Conservation (phyloP, 2,888 invertebrate genomes). For the Tortricodes alternella region DNA sequence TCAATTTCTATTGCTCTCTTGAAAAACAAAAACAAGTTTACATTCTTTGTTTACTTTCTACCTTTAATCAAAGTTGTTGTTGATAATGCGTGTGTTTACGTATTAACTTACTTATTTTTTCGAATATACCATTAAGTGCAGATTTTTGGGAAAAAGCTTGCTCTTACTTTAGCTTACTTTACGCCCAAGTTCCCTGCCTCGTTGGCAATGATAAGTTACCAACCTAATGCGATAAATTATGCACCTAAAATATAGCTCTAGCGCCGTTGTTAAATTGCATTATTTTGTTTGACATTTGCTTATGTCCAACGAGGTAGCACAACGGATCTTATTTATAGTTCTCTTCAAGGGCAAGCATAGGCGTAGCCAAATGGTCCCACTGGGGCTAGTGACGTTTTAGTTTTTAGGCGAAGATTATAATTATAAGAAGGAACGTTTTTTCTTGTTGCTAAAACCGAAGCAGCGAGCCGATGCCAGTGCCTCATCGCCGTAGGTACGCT, state of each 20-base stretch:
- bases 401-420: conserved; percentile 8
- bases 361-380: conserved; percentile 21
- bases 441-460: conserved; percentile 57
- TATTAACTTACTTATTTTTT: too few species aligned
- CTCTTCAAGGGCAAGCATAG: conserved; percentile 25
- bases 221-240: too few species aligned
- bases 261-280: conserved; percentile 11
- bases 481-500: conserved; percentile 43
- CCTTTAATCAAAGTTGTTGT: background rate
- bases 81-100: background rate
- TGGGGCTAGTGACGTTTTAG: conserved; percentile 22
- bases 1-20: conserved; percentile 14
- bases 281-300: conserved; percentile 27
- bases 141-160: too few species aligned
- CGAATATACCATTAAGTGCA: too few species aligned
- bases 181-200: too few species aligned
- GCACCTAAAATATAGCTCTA: conserved; percentile 7
- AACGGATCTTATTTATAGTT: conserved; percentile 28
- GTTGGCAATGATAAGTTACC: too few species aligned
- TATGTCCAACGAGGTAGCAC: conserved; percentile 24
- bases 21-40: conserved; percentile 25
- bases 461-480: conserved; percentile 53
- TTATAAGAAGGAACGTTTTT: conserved; percentile 32
- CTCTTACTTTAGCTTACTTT: too few species aligned
- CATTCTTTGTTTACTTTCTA: conserved; percentile 21